Conservation (phyloP, 2,113 vertebrate genomes). For the Percina caprodes region DNA sequence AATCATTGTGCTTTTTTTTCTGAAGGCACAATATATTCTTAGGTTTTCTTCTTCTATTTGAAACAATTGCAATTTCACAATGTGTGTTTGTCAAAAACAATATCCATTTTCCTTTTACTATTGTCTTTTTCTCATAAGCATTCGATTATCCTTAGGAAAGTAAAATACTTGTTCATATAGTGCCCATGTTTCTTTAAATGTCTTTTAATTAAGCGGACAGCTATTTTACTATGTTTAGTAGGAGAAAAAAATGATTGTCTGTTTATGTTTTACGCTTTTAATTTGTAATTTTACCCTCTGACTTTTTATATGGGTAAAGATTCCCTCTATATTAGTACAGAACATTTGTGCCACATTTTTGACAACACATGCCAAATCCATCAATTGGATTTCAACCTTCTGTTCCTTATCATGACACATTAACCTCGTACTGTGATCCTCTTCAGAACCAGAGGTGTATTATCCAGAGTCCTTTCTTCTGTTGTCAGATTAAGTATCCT, state of each 20-base stretch:
- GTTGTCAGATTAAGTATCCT: neutral
- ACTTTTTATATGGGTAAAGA: neutral
- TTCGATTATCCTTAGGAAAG: neutral
- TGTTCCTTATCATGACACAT: conserved; percentile 12
- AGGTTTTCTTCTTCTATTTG: neutral
- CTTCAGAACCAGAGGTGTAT: neutral
- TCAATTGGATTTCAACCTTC: neutral
- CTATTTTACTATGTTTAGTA: neutral
- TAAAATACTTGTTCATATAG: neutral
- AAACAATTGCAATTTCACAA: neutral
- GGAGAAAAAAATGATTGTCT: neutral
- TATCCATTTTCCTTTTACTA: neutral
- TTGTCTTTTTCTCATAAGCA: neutral
- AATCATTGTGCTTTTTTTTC: neutral
- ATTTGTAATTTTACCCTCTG: neutral
- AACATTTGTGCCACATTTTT: neutral
- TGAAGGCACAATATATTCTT: neutral
- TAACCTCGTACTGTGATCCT: conserved; percentile 7
- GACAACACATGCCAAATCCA: neutral
- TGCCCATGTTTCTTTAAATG: neutral
- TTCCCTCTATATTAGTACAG: neutral
- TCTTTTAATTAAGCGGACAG: neutral
- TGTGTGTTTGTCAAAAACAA: neutral
- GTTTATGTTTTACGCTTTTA: neutral
- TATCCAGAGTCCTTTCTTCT: neutral